These are phyloP conservation scores for Anoplopoma fimbria DNA, from an alignment of 2,113 vertebrate species.

Conservation along the genomic window DNA sequence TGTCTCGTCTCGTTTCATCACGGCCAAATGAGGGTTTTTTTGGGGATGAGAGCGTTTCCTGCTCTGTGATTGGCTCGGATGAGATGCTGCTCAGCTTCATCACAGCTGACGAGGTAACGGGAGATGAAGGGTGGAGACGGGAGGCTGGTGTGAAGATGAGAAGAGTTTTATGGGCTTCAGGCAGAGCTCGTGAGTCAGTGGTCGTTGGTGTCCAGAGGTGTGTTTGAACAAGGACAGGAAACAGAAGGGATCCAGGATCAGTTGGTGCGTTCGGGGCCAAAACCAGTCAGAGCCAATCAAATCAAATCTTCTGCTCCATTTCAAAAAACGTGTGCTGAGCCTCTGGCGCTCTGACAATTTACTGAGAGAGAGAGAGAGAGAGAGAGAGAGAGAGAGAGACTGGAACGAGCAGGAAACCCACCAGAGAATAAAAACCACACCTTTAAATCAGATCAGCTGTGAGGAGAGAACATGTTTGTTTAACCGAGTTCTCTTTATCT, in stretches of 20 bases:
- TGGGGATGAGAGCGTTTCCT: too few species aligned
- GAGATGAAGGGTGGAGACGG: too few species aligned
- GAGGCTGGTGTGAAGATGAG: background rate
- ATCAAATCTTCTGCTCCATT: background rate
- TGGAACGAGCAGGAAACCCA: background rate
- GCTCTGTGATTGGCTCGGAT: too few species aligned
- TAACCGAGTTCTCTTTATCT: background rate
- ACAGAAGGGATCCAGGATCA: constrained; percentile 15
- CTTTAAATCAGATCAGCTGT: constrained; percentile 30
- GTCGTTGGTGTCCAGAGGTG: background rate
- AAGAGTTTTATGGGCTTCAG: background rate
- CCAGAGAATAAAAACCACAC: background rate
- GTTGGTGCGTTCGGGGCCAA: background rate
- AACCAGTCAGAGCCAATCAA: constrained; percentile 39
- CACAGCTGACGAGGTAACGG: background rate
- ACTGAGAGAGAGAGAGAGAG: background rate
- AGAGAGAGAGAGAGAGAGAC: too few species aligned
- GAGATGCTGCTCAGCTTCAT: constrained; percentile 6
- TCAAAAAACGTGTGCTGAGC: background rate
- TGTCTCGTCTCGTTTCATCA: constrained; percentile 25
- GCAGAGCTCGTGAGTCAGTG: constrained; percentile 3
- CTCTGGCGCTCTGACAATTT: background rate
- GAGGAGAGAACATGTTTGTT: background rate
- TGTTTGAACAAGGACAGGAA: background rate
- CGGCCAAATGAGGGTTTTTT: background rate